These are phyloP conservation scores for Phyllostomus hastatus DNA, from an alignment of 2,113 vertebrate genomes.

Conservation along the genomic window DNA sequence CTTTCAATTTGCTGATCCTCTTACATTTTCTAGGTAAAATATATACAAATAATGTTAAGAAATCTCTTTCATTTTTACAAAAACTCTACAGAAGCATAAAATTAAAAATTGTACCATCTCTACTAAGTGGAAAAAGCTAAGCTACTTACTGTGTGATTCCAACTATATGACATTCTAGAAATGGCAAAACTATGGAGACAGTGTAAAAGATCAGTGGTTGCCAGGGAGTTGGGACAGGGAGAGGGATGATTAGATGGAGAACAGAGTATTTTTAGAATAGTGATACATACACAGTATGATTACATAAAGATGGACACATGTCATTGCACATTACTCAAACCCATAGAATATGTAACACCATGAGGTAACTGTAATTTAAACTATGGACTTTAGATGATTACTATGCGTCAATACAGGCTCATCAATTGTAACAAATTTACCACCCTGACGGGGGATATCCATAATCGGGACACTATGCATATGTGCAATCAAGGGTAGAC, in stretches of 20 bases:
- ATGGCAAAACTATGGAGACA: not conserved
- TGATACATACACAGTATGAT: not conserved
- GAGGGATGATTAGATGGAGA: not conserved
- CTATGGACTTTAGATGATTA: not conserved
- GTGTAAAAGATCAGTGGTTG: not conserved
- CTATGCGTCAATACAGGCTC: not conserved
- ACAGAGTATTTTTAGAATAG: not conserved
- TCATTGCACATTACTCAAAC: not conserved
- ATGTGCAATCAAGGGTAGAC: not conserved
- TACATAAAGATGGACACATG: not conserved
- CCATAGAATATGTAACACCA: not conserved
- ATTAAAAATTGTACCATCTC: not conserved
- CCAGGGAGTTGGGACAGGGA: not conserved
- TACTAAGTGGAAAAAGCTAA: not conserved
- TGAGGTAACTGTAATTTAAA: not conserved
- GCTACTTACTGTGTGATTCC: not conserved
- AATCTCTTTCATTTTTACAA: not conserved
- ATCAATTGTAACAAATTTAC: not conserved
- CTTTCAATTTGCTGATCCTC: not conserved
- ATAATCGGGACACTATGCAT: not conserved
- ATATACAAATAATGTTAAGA: not conserved
- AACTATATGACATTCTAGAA: not conserved
- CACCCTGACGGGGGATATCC: not conserved
- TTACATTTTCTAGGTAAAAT: slow-evolving; percentile 13
- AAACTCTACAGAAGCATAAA: not conserved